Evolutionary conservation across 35 echinoderm and acorn worm genomes (phyloP).

Genomic region (Eucidaris tribuloides): DNA sequence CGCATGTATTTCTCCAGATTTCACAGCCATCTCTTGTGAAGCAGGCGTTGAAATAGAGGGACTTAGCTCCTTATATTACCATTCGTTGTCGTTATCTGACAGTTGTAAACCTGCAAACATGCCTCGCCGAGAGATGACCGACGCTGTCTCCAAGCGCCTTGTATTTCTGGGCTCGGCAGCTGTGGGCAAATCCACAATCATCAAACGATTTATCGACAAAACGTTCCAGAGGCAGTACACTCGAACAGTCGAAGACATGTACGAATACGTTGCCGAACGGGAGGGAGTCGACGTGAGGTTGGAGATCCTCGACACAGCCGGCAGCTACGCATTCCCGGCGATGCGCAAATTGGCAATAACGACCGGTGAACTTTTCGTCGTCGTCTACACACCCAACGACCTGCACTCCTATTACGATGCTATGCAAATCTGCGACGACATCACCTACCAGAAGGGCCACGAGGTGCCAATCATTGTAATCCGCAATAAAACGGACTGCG

Average conservation of each 20-base stretch:
- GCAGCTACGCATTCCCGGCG: slow-evolving; percentile 15
- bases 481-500: slow-evolving; percentile 8
- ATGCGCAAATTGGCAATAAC: slow-evolving; percentile 1
- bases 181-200: slow-evolving; percentile 31
- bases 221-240: neutral
- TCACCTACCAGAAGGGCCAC: neutral
- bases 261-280: neutral
- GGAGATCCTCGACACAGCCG: slow-evolving; percentile 21
- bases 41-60: too few species aligned
- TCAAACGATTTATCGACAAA: neutral
- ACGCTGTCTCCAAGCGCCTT: neutral
- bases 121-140: too few species aligned
- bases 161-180: neutral
- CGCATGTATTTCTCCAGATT: too few species aligned
- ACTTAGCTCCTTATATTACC: too few species aligned
- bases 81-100: too few species aligned
- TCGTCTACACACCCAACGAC: slow-evolving; percentile 25
- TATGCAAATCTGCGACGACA: slow-evolving; percentile 1
- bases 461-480: slow-evolving; percentile 18
- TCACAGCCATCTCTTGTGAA: too few species aligned
- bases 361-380: slow-evolving; percentile 10
- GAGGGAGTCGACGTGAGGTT: neutral
- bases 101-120: too few species aligned
- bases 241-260: slow-evolving; percentile 26
- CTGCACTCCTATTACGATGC: neutral